Evolutionary conservation across 2,888 invertebrate species (phyloP).

Genomic region (Pedicia rivosa): DNA sequence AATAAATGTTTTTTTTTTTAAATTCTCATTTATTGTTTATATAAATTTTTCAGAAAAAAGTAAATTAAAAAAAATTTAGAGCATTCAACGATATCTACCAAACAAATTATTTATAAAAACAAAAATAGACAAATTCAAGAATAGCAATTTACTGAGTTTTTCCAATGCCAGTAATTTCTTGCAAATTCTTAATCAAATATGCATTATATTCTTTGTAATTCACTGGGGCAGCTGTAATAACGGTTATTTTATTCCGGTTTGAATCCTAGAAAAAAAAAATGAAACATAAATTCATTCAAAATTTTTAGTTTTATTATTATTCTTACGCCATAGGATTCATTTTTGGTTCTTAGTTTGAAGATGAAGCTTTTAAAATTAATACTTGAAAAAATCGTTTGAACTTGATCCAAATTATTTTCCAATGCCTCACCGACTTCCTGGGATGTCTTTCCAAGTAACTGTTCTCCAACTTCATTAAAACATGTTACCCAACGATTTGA

Average conservation of each 20-base stretch:
- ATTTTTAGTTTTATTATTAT: slow-evolving; percentile 1
- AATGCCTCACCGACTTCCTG: slow-evolving; percentile 65
- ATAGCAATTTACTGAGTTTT: slow-evolving; percentile 12
- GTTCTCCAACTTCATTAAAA: slow-evolving; percentile 73
- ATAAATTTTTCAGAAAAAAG: too few species aligned
- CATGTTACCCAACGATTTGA: slow-evolving; percentile 82
- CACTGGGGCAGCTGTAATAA: slow-evolving; percentile 49
- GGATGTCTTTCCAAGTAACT: slow-evolving; percentile 50
- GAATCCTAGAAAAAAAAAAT: too few species aligned
- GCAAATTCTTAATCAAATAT: slow-evolving; percentile 52
- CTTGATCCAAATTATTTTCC: slow-evolving; percentile 46
- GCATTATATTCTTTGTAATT: slow-evolving; percentile 63
- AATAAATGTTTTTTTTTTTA: too few species aligned
- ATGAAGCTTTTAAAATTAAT: slow-evolving; percentile 65
- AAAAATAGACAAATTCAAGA: too few species aligned
- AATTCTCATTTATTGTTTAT: too few species aligned
- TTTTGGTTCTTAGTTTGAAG: slow-evolving; percentile 73
- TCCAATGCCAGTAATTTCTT: slow-evolving; percentile 41
- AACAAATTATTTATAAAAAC: too few species aligned
- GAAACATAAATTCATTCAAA: slow-evolving; percentile 6
- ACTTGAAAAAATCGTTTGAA: slow-evolving; percentile 50
- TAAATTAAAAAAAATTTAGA: too few species aligned
- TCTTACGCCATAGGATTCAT: slow-evolving; percentile 88
- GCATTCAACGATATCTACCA: too few species aligned
- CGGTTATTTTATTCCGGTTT: slow-evolving; percentile 57